Evolutionary conservation across 2,888 invertebrate genomes (phyloP), one percentile per base, ranked within the genome.

Genomic region (Macrosiphum euphorbiae): DNA sequence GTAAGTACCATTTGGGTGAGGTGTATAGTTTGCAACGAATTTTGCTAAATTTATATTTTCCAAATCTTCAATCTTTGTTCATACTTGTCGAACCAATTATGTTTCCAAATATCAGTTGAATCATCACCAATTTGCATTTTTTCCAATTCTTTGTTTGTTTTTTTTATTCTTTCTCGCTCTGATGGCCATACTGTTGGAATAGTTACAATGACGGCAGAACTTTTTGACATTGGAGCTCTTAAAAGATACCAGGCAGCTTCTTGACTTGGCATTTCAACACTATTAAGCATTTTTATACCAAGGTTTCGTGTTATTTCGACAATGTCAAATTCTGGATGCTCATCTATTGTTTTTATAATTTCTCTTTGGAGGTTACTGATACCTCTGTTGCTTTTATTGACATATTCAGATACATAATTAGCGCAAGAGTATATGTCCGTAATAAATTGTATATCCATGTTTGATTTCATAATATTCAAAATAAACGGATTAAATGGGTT

Each of bases 201-300:
- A 95, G 95, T 95, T 88, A 95, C 95, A 47, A 47, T 94, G 87
- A 95, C 94, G 86, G 94, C 47, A 8, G 47, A 47, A 47, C 47
- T 47, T 95, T 95, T 95, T 35, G 95, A 95, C 96, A 96, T 96
- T 24, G 96, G 96, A 94, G 96, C 95, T 58, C 96, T 95, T 88
- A 96, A 94, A 4, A 96, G 94, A 95, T 95, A 96, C 96, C 96
- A 96, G 92, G 96, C 96, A 90, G 96, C 96, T 95, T 96, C 96
- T 95, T 96, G 96, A n/a, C n/a, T 85, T 61, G 58, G 50, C 95
- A 96, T 95, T 94, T 96, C 96, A 52, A 95, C 95, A 58, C 92
- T 91, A 47, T 47, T 47, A 47, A 47, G 47, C 78, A 96, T 88
- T 85, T 95, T 92, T 10, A 47, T 47, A 47, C 47, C 47, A 47